These are phyloP conservation scores for Cecropterus lyciades DNA, from an alignment of 1,140 invertebrate genomes.

Conservation along the genomic window DNA sequence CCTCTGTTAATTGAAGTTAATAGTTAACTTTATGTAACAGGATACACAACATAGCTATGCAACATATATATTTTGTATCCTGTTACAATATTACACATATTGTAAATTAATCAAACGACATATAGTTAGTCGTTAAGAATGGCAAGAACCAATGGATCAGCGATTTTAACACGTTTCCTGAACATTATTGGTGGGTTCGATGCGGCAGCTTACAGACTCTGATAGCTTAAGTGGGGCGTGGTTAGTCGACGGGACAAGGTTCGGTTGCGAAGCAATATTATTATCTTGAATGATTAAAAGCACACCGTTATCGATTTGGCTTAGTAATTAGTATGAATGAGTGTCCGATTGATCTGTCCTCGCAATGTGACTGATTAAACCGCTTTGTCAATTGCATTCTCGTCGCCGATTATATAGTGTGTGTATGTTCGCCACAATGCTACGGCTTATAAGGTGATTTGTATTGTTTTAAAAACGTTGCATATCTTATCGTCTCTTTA, in stretches of 20 bases:
- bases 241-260: neutral
- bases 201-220: constrained; percentile 1
- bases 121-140: neutral
- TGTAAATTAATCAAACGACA: too few species aligned
- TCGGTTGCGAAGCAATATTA: neutral
- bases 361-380: neutral
- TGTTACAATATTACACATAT: too few species aligned
- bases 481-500: constrained; percentile 13
- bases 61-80: too few species aligned
- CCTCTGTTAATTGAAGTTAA: too few species aligned
- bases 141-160: neutral
- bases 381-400: constrained; percentile 33
- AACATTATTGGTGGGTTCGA: neutral
- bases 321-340: constrained; percentile 35
- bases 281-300: constrained; percentile 1
- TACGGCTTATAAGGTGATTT: constrained; percentile 18
- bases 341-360: constrained; percentile 13
- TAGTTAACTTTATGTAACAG: too few species aligned
- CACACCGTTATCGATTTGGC: constrained; percentile 28
- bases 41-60: too few species aligned
- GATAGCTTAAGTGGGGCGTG: constrained; percentile 1
- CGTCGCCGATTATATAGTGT: constrained; percentile 36
- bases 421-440: constrained; percentile 3
- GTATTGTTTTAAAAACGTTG: constrained; percentile 20
- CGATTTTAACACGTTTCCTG: neutral